phyloP scores from a whole-genome alignment of 2,797 vertebrate genomes.

The Galago senegalensis region DNA sequence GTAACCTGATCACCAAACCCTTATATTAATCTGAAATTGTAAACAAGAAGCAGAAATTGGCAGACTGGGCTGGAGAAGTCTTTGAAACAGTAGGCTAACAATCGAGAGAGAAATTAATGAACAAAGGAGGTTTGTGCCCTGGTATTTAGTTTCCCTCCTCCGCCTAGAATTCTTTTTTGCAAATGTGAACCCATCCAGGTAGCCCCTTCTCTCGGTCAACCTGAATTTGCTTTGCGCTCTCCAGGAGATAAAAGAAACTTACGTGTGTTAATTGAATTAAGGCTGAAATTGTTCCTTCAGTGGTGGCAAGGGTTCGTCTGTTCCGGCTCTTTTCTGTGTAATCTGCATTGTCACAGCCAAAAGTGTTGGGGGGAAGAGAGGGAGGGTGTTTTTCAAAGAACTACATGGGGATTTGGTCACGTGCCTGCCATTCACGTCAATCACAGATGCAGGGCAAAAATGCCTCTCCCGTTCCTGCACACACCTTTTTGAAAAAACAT shows the following conservation, averaged over 20 bases:
- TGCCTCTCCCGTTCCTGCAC: constrained; percentile 3
- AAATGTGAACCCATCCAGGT: background rate
- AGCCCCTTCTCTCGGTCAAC: background rate
- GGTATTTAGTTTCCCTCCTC: background rate
- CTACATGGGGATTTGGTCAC: constrained; percentile 60
- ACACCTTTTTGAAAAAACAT: constrained; percentile 71
- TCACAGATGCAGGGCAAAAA: constrained; percentile 10
- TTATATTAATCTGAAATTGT: no score
- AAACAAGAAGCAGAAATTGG: background rate
- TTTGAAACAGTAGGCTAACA: background rate
- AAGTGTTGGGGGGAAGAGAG: background rate
- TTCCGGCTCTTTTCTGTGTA: background rate
- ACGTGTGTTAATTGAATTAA: background rate
- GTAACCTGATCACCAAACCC: no score
- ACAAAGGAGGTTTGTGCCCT: rapidly evolving
- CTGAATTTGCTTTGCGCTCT: background rate
- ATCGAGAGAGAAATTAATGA: background rate
- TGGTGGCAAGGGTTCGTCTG: background rate
- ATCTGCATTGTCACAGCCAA: constrained; percentile 5
- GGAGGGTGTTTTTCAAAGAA: constrained; percentile 60
- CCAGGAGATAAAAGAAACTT: background rate
- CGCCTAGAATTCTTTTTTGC: background rate
- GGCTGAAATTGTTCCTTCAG: background rate
- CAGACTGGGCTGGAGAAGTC: background rate
- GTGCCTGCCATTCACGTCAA: constrained; percentile 60